A percentile compares a stretch with the other conserved stretches of the same genome.
Evolutionary conservation across 2,888 invertebrate genomes (phyloP).

Genomic region (Philaethria dido): DNA sequence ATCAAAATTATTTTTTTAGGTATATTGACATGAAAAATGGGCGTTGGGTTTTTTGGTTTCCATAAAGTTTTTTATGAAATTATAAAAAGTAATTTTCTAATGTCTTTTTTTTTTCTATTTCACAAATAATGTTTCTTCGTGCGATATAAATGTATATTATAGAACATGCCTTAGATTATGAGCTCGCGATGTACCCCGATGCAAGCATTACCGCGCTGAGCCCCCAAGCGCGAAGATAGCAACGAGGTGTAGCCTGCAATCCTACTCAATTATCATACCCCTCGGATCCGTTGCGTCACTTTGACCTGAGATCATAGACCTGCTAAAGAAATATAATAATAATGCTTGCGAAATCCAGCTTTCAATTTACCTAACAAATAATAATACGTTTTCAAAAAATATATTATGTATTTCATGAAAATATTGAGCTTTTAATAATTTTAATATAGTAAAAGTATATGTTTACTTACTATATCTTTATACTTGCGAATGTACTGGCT

Average conservation of each 20-base stretch:
- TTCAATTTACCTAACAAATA: not conserved
- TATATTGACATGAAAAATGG: too few relatives aligned
- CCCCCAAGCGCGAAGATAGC: conserved; percentile 62
- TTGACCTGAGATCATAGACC: conserved; percentile 43
- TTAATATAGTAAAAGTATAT: too few relatives aligned
- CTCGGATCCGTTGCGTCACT: conserved; percentile 54
- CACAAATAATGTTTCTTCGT: not conserved
- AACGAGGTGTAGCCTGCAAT: conserved; percentile 54
- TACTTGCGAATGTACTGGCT: too few relatives aligned
- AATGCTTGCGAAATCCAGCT: not conserved
- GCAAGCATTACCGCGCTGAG: conserved; percentile 59
- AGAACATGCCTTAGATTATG: conserved; percentile 51
- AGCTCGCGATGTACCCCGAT: conserved; percentile 53
- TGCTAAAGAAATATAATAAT: conserved; percentile 22
- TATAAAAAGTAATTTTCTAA: too few relatives aligned
- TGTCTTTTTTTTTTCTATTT: not conserved
- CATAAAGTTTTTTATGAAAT: too few relatives aligned
- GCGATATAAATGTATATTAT: conserved; percentile 45
- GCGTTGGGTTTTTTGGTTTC: too few relatives aligned
- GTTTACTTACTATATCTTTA: too few relatives aligned
- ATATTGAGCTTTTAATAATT: not conserved
- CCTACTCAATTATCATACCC: conserved; percentile 64
- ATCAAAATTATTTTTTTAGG: too few relatives aligned
- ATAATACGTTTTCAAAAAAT: not conserved
- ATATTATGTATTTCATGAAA: not conserved